phyloP scores from a whole-genome alignment of 2,888 invertebrate species.

The Heteropelma amictum region DNA sequence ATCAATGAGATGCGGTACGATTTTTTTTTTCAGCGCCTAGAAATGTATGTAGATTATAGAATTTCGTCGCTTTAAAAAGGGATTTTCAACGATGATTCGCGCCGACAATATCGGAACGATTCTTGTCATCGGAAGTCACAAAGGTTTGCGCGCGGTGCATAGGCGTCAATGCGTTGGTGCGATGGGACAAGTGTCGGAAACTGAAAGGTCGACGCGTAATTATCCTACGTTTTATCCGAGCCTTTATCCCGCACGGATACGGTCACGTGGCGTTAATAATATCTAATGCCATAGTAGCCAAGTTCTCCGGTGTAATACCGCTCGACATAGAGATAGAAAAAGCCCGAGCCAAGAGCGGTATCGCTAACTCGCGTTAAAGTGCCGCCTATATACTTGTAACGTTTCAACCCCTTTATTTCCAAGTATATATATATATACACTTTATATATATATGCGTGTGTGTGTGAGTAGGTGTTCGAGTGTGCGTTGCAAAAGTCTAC shows the following conservation, averaged over 20 bases:
- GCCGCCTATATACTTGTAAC: conserved; percentile 32
- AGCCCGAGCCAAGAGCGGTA: conserved; percentile 25
- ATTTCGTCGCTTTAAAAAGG: no score
- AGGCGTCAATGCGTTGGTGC: no score
- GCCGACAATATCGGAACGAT: no score
- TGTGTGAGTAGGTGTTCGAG: neutral
- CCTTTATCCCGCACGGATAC: conserved; percentile 45
- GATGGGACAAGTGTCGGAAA: neutral
- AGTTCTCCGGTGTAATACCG: conserved; percentile 6
- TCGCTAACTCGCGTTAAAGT: conserved; percentile 56
- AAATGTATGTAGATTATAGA: no score
- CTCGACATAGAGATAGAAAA: conserved; percentile 5
- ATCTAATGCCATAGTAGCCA: conserved; percentile 46
- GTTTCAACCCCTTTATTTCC: conserved; percentile 19
- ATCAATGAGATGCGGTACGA: no score
- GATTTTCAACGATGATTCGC: no score
- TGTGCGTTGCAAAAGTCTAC: conserved; percentile 5
- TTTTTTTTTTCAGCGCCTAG: no score
- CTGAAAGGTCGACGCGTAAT: conserved; percentile 33
- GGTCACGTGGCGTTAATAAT: conserved; percentile 51
- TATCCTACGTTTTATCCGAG: conserved; percentile 46
- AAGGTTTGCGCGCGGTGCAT: no score
- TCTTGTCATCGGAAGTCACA: no score
- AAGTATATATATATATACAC: neutral
- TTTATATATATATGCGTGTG: neutral